Evolutionary conservation across 37 sponge, comb jelly and placozoan genomes (phyloP).

Genomic region (Crambe crambe): DNA sequence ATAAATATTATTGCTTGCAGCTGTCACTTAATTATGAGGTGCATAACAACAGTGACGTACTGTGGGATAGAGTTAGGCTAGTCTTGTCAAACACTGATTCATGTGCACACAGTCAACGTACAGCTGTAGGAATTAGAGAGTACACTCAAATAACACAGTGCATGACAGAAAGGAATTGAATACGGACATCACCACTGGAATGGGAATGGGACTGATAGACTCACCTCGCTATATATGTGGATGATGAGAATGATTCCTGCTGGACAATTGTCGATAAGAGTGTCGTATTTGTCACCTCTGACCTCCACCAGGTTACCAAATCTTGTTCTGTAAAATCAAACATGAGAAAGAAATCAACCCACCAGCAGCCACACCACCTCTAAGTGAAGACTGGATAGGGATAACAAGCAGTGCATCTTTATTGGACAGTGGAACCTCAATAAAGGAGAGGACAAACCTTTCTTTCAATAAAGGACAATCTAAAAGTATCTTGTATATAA

Average conservation of each 20-base stretch:
- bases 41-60: too few relatives aligned
- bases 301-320: conserved; percentile 73
- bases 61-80: conserved; percentile 64
- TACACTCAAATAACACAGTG: not conserved
- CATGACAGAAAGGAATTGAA: not conserved
- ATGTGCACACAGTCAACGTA: conserved; percentile 27
- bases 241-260: conserved; percentile 59
- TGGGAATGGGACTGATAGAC: not conserved
- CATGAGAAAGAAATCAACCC: not conserved
- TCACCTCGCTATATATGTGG: conserved; percentile 76
- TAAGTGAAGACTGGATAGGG: too few relatives aligned
- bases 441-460: too few relatives aligned
- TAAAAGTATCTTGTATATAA: too few relatives aligned
- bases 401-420: too few relatives aligned
- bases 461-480: too few relatives aligned
- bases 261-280: conserved; percentile 65
- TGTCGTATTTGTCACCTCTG: conserved; percentile 68
- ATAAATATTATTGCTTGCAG: too few relatives aligned
- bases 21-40: too few relatives aligned
- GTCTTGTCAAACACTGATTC: conserved; percentile 49
- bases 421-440: too few relatives aligned
- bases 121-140: not conserved
- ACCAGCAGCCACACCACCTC: too few relatives aligned
- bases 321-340: conserved; percentile 31
- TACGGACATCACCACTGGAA: not conserved